A percentile compares a stretch with the other conserved stretches of the same genome.
Evolutionary conservation across 2,113 vertebrate species (phyloP).

Genomic region (Pomatorhinus ruficollis): DNA sequence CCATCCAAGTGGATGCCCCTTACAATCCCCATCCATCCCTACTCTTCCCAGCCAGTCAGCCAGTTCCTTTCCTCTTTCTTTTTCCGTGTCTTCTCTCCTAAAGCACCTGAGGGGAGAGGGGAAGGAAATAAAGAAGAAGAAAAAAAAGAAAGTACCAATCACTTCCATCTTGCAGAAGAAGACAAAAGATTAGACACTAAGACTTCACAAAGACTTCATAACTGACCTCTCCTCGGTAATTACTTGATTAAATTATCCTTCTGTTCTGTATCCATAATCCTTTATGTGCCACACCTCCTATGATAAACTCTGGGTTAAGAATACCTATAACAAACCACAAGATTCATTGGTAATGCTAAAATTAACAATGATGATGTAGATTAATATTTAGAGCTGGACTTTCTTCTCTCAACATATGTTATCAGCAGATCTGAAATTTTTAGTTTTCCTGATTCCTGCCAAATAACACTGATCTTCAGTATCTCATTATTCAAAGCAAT

Average conservation of each 20-base stretch:
- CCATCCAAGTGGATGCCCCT: background rate
- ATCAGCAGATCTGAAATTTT: background rate
- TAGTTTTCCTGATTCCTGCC: background rate
- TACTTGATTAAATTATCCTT: background rate
- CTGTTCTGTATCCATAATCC: background rate
- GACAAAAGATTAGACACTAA: background rate
- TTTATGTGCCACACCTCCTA: background rate
- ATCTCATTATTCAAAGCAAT: background rate
- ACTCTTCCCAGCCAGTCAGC: background rate
- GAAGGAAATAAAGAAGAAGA: background rate
- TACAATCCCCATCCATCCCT: accelerated
- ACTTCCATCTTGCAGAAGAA: background rate
- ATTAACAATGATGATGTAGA: background rate
- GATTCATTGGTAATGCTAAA: background rate
- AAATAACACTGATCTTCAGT: background rate
- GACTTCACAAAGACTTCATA: background rate
- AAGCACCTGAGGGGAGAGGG: accelerated
- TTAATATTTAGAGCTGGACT: background rate
- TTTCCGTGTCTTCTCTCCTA: background rate
- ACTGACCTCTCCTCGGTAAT: background rate
- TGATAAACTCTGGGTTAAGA: background rate
- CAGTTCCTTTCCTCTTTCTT: background rate
- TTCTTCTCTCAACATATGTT: background rate
- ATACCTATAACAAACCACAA: background rate
- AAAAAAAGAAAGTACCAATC: background rate